Conservation (phyloP, 2,888 invertebrate species). For the Aleiodes testaceus region DNA sequence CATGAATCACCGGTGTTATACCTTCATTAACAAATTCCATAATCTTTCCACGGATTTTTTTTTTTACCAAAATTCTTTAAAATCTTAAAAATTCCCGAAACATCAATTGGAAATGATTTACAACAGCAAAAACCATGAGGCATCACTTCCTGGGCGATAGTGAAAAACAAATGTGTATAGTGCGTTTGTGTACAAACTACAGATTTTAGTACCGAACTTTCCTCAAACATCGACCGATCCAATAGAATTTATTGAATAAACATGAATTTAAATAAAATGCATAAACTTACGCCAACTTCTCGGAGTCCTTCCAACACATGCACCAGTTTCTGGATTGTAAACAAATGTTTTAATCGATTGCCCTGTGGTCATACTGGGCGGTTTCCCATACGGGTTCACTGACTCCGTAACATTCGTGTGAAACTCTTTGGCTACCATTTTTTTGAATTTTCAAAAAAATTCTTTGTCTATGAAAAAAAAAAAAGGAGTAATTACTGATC, state of each 20-base stretch:
- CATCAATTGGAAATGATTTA: too few relatives aligned
- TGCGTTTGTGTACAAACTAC: neutral
- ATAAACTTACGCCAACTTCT: conserved; percentile 77
- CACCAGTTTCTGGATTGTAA: conserved; percentile 77
- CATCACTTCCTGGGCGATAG: too few relatives aligned
- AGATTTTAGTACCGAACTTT: neutral
- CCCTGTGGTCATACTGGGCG: conserved; percentile 66
- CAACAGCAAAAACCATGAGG: too few relatives aligned
- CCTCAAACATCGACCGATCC: neutral
- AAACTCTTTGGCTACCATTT: conserved; percentile 75
- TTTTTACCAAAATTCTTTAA: neutral
- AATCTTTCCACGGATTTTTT: neutral
- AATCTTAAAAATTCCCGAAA: too few relatives aligned
- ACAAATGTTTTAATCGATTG: conserved; percentile 73
- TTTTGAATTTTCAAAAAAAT: conserved; percentile 50
- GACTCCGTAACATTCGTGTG: conserved; percentile 71
- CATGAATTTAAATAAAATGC: conserved; percentile 4
- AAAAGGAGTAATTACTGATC: too few relatives aligned
- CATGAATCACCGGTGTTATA: conserved; percentile 6
- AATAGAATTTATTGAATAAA: conserved; percentile 7
- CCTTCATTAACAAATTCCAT: too few relatives aligned
- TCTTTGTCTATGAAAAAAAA: neutral
- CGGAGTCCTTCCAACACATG: conserved; percentile 77
- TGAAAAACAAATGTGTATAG: too few relatives aligned
- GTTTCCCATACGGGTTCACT: conserved; percentile 75